Evolutionary conservation across 2,888 invertebrate species (phyloP).

Genomic region (Mimas tiliae): DNA sequence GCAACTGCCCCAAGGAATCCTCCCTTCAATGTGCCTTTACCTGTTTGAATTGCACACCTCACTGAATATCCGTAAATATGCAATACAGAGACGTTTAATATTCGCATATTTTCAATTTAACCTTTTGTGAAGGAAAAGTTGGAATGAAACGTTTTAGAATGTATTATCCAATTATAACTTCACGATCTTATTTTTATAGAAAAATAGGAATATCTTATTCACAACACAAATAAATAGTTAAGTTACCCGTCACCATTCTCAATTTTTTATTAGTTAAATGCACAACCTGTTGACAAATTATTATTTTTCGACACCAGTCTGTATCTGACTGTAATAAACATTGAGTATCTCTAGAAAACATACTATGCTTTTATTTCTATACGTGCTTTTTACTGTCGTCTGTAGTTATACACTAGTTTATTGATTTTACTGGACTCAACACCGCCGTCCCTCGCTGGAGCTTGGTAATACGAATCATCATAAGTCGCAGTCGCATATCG

Average conservation of each 20-base stretch:
- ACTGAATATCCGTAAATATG: constrained; percentile 64
- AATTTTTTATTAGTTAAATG: background rate
- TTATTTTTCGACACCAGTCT: background rate
- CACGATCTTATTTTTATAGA: background rate
- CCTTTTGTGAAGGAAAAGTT: constrained; percentile 4
- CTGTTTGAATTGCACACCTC: constrained; percentile 70
- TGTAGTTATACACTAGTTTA: constrained; percentile 80
- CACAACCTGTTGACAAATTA: background rate
- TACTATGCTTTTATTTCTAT: background rate
- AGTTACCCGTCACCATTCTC: constrained; percentile 51
- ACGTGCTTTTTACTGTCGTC: constrained; percentile 57
- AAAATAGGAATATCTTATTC: background rate
- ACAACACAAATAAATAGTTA: background rate
- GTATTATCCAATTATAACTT: background rate
- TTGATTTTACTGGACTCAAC: constrained; percentile 79
- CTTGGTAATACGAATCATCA: constrained; percentile 73
- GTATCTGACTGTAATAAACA: too few relatives aligned
- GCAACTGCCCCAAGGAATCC: constrained; percentile 67
- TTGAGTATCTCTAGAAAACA: too few relatives aligned
- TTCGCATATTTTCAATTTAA: constrained; percentile 37
- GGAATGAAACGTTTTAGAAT: constrained; percentile 19
- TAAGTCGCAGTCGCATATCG: constrained; percentile 71
- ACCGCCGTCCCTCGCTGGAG: constrained; percentile 58
- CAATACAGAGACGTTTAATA: constrained; percentile 56
- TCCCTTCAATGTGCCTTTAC: constrained; percentile 63